Evolutionary conservation across 2,888 invertebrate genomes (phyloP).

Genomic region (Pachydiplax longipennis): DNA sequence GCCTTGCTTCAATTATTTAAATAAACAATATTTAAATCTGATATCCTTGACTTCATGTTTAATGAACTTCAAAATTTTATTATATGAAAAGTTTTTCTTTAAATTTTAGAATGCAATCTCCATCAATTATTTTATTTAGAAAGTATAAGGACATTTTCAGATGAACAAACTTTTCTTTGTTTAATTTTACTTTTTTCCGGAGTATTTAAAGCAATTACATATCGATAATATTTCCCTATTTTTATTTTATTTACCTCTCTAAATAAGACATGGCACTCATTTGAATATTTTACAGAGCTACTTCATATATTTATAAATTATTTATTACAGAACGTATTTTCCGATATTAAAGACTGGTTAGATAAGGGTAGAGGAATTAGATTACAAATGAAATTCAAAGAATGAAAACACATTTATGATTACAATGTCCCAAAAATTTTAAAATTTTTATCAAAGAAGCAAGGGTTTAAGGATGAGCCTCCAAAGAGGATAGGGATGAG

Average conservation of each 20-base stretch:
- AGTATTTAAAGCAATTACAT: not conserved
- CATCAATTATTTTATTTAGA: slow-evolving; percentile 25
- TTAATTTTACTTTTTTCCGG: not conserved
- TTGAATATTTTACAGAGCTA: not conserved
- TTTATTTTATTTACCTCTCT: not conserved
- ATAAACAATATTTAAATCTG: slow-evolving; percentile 47
- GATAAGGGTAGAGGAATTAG: slow-evolving; percentile 7
- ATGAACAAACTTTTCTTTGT: not conserved
- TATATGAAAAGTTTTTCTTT: slow-evolving; percentile 35
- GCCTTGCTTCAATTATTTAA: slow-evolving; percentile 46
- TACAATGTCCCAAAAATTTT: not conserved
- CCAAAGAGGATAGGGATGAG: not conserved
- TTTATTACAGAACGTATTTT: slow-evolving; percentile 11
- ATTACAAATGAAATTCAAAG: not conserved
- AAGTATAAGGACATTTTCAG: slow-evolving; percentile 3
- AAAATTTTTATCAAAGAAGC: slow-evolving; percentile 20
- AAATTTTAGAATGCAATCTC: not conserved
- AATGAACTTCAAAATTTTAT: slow-evolving; percentile 22
- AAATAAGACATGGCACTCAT: not conserved
- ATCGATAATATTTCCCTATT: not conserved
- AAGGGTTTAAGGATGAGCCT: slow-evolving; percentile 34
- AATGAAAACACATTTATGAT: slow-evolving; percentile 10
- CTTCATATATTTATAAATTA: slow-evolving; percentile 4
- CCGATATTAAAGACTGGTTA: slow-evolving; percentile 10
- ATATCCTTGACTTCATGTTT: slow-evolving; percentile 29